phyloP scores from a whole-genome alignment of 2,797 vertebrate genomes.

The Phaenicophaeus curvirostris region DNA sequence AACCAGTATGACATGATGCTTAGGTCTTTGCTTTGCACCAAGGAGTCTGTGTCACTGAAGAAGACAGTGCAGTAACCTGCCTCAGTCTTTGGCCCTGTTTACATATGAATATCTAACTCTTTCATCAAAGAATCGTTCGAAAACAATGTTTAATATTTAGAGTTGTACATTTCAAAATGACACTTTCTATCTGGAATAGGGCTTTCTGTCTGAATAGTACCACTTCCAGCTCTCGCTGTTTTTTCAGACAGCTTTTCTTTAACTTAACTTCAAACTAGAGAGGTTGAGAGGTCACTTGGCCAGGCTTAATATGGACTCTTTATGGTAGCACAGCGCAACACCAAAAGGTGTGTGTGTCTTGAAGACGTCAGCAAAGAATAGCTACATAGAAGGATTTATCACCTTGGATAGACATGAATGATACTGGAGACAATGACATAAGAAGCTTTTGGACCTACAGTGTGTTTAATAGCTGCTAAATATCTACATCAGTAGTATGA shows the following conservation, averaged over 20 bases:
- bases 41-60: not conserved
- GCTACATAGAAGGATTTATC: not conserved
- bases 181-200: not conserved
- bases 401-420: not conserved
- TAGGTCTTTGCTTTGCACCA: not conserved
- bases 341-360: not conserved
- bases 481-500: not conserved
- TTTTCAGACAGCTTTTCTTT: not conserved
- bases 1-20: accelerated
- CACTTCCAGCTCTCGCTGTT: not conserved
- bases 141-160: not conserved
- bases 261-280: not conserved
- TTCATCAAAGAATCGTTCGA: not conserved
- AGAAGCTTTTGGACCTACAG: not conserved
- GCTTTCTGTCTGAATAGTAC: not conserved
- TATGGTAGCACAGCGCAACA: not conserved
- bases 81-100: not conserved
- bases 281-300: not conserved
- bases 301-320: not conserved
- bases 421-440: not conserved
- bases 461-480: not conserved
- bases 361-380: not conserved
- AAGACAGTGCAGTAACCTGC: not conserved
- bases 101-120: not conserved
- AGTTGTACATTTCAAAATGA: not conserved